Evolutionary conservation across 2,888 invertebrate genomes (phyloP).

Genomic region (Rhagonycha fulva): DNA sequence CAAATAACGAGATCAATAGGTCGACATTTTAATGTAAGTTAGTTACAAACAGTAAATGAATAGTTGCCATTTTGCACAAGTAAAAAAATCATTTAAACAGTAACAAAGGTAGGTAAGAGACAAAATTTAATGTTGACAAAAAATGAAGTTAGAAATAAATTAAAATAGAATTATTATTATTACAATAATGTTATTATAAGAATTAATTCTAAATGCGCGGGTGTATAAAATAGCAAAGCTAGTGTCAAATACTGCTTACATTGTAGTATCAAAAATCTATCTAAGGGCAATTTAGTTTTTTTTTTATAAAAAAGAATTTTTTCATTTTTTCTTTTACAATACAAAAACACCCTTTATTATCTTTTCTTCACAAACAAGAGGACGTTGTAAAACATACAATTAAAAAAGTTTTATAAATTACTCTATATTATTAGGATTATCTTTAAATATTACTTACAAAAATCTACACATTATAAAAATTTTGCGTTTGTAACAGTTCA

Average conservation of each 20-base stretch:
- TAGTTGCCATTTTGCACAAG: conserved; percentile 1
- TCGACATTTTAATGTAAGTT: background rate
- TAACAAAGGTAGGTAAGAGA: conserved; percentile 9
- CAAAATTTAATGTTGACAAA: conserved; percentile 3
- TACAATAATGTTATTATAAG: background rate
- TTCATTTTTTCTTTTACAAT: conserved; percentile 17
- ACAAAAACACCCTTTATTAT: background rate
- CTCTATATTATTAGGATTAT: background rate
- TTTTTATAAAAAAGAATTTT: conserved; percentile 10
- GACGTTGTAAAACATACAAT: background rate
- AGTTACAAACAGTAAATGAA: background rate
- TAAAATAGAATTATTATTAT: conserved; percentile 21
- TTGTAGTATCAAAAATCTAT: conserved; percentile 38
- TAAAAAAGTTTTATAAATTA: background rate
- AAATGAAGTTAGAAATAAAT: conserved; percentile 17
- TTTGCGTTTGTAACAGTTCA: conserved; percentile 17
- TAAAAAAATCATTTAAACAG: conserved; percentile 18
- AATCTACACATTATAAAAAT: conserved; percentile 23
- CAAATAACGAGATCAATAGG: conserved; percentile 4
- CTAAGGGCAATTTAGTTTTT: conserved; percentile 12
- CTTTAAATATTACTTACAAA: background rate
- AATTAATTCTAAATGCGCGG: conserved; percentile 24
- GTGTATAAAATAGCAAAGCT: conserved; percentile 38
- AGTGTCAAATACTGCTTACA: conserved; percentile 36
- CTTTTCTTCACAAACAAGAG: background rate